Conservation (phyloP, 2,888 invertebrate genomes). For the Cremastobaeus sp. region DNA sequence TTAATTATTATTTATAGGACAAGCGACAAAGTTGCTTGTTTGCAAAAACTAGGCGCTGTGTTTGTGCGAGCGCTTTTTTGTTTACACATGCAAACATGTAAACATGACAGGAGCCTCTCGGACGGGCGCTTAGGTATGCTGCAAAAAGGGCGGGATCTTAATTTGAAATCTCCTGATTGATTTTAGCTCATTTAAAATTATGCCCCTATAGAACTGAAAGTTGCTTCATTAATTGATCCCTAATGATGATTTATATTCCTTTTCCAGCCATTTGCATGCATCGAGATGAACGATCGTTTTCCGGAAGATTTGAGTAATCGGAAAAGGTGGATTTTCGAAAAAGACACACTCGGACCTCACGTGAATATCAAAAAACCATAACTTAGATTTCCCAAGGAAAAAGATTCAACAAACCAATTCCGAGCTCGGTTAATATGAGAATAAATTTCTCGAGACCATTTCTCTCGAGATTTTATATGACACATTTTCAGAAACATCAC, state of each 20-base stretch:
- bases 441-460: conserved; percentile 24
- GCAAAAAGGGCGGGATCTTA: conserved; percentile 35
- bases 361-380: too few relatives aligned
- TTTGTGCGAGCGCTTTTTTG: conserved; percentile 13
- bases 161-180: conserved; percentile 35
- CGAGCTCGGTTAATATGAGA: conserved; percentile 16
- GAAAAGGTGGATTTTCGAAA: too few relatives aligned
- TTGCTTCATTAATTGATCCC: not conserved
- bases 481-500: conserved; percentile 47
- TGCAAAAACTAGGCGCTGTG: conserved; percentile 5
- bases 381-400: not conserved
- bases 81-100: conserved; percentile 15
- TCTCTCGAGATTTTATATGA: conserved; percentile 42
- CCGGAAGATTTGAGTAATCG: too few relatives aligned
- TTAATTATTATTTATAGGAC: conserved; percentile 40
- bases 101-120: conserved; percentile 20
- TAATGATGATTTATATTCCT: too few relatives aligned
- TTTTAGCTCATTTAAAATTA: conserved; percentile 15
- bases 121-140: conserved; percentile 38
- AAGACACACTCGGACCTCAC: too few relatives aligned
- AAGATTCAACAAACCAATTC: conserved; percentile 3
- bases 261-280: too few relatives aligned
- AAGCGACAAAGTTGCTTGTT: conserved; percentile 9
- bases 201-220: conserved; percentile 1
- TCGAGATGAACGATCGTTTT: too few relatives aligned